phyloP scores from a whole-genome alignment of 92 coral and sea anemone species.

The Parazoanthus atlanticus region DNA sequence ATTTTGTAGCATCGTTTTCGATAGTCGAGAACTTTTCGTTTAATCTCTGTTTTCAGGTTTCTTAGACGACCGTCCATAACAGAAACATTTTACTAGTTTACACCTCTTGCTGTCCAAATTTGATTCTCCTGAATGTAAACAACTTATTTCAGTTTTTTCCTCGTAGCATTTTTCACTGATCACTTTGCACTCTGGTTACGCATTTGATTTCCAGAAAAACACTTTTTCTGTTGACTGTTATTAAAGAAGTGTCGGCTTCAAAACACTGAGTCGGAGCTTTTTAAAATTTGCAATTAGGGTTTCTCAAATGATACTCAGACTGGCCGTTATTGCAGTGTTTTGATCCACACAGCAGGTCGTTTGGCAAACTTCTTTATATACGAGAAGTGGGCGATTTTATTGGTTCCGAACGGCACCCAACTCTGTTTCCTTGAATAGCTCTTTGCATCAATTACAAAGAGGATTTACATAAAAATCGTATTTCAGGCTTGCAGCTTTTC shows the following conservation, averaged over 20 bases:
- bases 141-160: background rate
- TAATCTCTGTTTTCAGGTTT: background rate
- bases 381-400: slow-evolving; percentile 5
- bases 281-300: slow-evolving; percentile 13
- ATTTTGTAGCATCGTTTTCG: background rate
- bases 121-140: background rate
- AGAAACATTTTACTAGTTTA: background rate
- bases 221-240: background rate
- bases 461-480: slow-evolving; percentile 29
- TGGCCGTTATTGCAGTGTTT: background rate
- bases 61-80: slow-evolving; percentile 25
- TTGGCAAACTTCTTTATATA: background rate
- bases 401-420: background rate
- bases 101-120: background rate
- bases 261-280: background rate
- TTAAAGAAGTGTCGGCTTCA: background rate
- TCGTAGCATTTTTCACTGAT: too few species aligned
- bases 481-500: slow-evolving; percentile 26
- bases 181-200: background rate
- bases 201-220: slow-evolving; percentile 11
- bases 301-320: background rate
- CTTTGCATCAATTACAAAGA: slow-evolving; percentile 33
- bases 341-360: background rate
- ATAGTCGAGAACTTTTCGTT: background rate
- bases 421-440: background rate